phyloP scores from a whole-genome alignment of 2,888 invertebrate genomes.

The Cantharis rustica region DNA sequence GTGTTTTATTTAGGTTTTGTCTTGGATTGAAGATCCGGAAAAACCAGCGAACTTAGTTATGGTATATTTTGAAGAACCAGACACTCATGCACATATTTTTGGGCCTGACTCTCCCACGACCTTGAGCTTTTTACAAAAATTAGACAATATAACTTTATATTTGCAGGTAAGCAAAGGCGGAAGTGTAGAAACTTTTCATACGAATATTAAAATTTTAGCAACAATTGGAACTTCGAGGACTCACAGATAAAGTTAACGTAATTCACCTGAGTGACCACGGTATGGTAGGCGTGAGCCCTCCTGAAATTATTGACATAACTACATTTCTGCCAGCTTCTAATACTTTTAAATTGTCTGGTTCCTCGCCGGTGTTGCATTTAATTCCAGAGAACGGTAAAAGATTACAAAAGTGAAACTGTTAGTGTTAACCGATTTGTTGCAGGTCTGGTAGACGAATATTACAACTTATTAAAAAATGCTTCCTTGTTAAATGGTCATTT shows the following conservation, averaged over 20 bases:
- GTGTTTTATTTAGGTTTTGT: slow-evolving; percentile 53
- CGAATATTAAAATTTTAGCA: slow-evolving; percentile 41
- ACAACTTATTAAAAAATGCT: slow-evolving; percentile 56
- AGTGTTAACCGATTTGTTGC: neutral
- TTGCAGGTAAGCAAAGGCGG: slow-evolving; percentile 52
- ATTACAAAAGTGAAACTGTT: neutral
- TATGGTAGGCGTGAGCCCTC: slow-evolving; percentile 62
- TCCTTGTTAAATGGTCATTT: slow-evolving; percentile 57
- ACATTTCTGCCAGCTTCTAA: slow-evolving; percentile 57
- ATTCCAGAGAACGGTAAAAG: slow-evolving; percentile 61
- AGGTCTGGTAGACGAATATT: slow-evolving; percentile 59
- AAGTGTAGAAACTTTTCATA: neutral
- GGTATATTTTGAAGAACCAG: slow-evolving; percentile 74
- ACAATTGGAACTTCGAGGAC: slow-evolving; percentile 57
- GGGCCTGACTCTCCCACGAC: slow-evolving; percentile 60
- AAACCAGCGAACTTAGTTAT: slow-evolving; percentile 71
- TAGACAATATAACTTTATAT: slow-evolving; percentile 64
- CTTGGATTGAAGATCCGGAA: slow-evolving; percentile 62
- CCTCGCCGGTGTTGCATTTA: slow-evolving; percentile 65
- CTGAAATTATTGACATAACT: slow-evolving; percentile 62
- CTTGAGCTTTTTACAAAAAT: slow-evolving; percentile 52
- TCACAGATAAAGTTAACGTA: slow-evolving; percentile 64
- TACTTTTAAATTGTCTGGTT: slow-evolving; percentile 57
- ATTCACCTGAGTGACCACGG: slow-evolving; percentile 78
- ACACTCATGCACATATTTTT: slow-evolving; percentile 64